phyloP scores from a whole-genome alignment of 1,140 invertebrate species.

The Bombus confusus region DNA sequence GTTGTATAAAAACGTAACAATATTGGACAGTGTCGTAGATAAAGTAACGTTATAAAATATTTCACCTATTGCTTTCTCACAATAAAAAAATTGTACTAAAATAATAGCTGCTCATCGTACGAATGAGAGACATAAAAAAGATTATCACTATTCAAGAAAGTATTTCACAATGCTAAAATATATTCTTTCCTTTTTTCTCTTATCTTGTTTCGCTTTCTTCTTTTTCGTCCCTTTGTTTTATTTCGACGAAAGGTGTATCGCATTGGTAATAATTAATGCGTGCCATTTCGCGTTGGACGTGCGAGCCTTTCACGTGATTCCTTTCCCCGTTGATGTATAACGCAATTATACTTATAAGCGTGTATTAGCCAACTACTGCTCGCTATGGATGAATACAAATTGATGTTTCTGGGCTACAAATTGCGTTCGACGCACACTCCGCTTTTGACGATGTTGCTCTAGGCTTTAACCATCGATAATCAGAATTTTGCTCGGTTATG shows the following conservation, averaged over 20 bases:
- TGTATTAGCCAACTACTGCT: conserved; percentile 24
- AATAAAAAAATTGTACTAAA: no score
- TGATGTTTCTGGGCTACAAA: neutral
- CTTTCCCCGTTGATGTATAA: conserved; percentile 23
- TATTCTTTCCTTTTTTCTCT: neutral
- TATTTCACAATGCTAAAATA: neutral
- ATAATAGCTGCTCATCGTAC: no score
- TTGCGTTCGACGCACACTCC: neutral
- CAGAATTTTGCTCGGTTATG: neutral
- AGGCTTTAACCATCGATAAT: neutral
- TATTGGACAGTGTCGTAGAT: no score
- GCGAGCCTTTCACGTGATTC: conserved; percentile 1
- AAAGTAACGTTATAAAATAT: no score
- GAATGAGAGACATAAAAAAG: no score
- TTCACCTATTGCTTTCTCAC: no score
- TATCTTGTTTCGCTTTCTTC: neutral
- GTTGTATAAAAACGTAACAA: no score
- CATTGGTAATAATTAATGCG: conserved; percentile 28
- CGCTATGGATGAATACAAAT: conserved; percentile 22
- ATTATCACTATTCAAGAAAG: no score
- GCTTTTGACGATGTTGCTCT: neutral
- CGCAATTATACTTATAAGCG: conserved; percentile 36
- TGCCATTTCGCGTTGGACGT: neutral
- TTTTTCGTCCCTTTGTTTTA: neutral
- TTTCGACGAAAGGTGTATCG: neutral